phyloP scores from a whole-genome alignment of 2,797 vertebrate genomes.

The Chrosomus eos region DNA sequence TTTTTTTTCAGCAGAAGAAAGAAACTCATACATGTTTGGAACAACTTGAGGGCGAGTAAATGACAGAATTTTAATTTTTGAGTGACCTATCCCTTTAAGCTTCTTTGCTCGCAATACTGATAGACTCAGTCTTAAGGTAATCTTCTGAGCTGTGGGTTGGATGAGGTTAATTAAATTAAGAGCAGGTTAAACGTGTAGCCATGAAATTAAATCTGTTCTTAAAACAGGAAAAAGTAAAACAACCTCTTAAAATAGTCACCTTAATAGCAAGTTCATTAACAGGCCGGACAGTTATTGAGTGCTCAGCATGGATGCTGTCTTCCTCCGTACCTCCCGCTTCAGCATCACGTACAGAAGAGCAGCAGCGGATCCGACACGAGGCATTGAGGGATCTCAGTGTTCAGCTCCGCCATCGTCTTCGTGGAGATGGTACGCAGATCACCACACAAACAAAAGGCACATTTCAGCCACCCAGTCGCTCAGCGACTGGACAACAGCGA shows the following conservation, averaged over 20 bases:
- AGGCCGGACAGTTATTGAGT: conserved; percentile 1
- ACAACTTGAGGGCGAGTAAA: too few relatives aligned
- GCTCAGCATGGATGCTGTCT: conserved; percentile 20
- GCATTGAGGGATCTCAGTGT: conserved; percentile 30
- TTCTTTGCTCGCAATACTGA: too few relatives aligned
- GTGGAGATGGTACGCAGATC: conserved; percentile 54
- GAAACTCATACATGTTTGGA: too few relatives aligned
- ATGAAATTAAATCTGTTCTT: not conserved
- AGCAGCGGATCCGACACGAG: not conserved
- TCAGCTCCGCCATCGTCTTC: conserved; percentile 48
- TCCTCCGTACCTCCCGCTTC: not conserved
- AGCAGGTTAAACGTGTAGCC: not conserved
- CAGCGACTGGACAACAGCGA: conserved; percentile 10
- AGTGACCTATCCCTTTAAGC: too few relatives aligned
- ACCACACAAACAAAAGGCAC: conserved; percentile 57
- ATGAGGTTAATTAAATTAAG: not conserved
- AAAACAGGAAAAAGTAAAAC: not conserved
- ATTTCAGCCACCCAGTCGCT: conserved; percentile 34
- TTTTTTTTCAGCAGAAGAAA: too few relatives aligned
- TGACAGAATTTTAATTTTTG: too few relatives aligned
- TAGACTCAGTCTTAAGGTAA: not conserved
- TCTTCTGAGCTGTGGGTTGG: not conserved
- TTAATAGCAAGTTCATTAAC: not conserved
- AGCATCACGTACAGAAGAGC: conserved; percentile 3
- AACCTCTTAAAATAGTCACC: conserved; percentile 11